Conservation (phyloP, 2,113 vertebrate genomes). For the Galemys pyrenaicus region DNA sequence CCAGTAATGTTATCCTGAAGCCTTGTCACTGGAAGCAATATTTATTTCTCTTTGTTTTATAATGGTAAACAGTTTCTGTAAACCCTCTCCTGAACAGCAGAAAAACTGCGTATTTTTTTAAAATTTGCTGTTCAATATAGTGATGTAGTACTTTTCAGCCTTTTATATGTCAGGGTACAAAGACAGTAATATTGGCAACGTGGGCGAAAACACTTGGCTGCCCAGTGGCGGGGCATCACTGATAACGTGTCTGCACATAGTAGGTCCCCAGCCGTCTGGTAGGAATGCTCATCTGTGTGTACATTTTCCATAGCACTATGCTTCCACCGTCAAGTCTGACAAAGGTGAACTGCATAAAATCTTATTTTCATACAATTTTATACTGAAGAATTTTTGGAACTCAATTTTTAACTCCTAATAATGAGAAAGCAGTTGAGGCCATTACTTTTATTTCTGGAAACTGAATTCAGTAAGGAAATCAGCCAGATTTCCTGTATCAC, state of each 20-base stretch:
- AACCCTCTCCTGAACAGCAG: background rate
- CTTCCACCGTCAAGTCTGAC: background rate
- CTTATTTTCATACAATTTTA: background rate
- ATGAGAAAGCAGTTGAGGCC: background rate
- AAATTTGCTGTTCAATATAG: background rate
- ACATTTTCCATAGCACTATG: background rate
- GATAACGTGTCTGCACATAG: no score
- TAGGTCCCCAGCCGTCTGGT: no score
- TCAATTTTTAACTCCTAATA: background rate
- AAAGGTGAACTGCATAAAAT: background rate
- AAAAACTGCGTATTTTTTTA: background rate
- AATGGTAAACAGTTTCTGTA: slow-evolving; percentile 3
- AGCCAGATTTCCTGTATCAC: background rate
- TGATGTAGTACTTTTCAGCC: background rate
- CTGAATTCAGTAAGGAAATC: slow-evolving; percentile 4
- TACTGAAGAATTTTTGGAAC: background rate
- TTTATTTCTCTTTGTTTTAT: slow-evolving; percentile 21
- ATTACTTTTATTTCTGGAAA: slow-evolving; percentile 51
- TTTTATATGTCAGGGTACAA: background rate
- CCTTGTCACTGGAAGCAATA: background rate
- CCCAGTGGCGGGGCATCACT: no score
- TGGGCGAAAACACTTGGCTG: background rate
- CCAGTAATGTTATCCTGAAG: background rate
- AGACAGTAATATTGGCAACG: background rate
- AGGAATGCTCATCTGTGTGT: no score